phyloP scores from a whole-genome alignment of 2,888 invertebrate species.

The Torymus texanus region DNA sequence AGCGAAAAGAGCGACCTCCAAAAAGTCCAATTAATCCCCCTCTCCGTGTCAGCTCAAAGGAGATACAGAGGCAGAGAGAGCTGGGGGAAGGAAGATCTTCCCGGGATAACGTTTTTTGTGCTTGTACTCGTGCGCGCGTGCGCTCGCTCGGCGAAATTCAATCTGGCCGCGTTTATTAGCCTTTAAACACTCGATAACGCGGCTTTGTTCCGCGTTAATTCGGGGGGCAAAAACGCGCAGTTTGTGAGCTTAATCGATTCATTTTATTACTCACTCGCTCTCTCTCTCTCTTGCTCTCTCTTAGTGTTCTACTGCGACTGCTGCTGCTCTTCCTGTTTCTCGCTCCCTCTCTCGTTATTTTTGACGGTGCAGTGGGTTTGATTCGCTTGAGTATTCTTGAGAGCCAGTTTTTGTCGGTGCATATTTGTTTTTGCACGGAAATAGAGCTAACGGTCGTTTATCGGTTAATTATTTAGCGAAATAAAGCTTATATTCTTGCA shows the following conservation, averaged over 20 bases:
- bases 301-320: no score
- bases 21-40: conserved; percentile 24
- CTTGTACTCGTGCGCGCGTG: not conserved
- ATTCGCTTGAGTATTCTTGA: conserved; percentile 4
- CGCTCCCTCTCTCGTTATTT: not conserved
- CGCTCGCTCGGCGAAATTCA: conserved; percentile 7
- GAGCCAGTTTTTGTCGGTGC: not conserved
- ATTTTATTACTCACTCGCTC: no score
- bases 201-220: conserved; percentile 8
- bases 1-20: conserved; percentile 1
- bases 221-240: not conserved
- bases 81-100: not conserved
- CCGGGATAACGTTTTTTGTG: no score
- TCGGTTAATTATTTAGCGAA: no score
- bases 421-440: not conserved
- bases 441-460: not conserved
- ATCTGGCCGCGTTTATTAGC: conserved; percentile 14
- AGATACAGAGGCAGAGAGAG: not conserved
- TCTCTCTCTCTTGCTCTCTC: not conserved
- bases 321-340: not conserved
- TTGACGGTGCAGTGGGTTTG: not conserved
- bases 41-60: not conserved
- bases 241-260: no score
- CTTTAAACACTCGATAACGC: conserved; percentile 29
- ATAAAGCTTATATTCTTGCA: no score